Percentiles rank a stretch among this genome's conserved stretches.
Conservation (phyloP, 2,797 vertebrate species). For the Myotis daubentonii region DNA sequence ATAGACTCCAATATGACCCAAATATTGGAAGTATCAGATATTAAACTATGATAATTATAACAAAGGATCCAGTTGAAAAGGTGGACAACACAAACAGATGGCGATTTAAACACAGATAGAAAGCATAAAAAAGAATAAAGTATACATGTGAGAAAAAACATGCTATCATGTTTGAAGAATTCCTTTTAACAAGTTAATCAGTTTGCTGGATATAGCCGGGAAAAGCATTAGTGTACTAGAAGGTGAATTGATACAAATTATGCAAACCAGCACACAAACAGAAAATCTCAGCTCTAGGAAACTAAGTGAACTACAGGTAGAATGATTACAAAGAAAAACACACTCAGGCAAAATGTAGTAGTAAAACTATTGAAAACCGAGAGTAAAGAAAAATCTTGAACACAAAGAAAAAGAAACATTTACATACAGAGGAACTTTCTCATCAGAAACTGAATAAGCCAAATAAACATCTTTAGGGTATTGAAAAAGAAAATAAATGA, state of each 20-base stretch:
- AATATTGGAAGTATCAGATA: not conserved
- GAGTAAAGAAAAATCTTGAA: not conserved
- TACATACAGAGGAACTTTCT: not conserved
- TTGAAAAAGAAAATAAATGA: not conserved
- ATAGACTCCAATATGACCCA: not conserved
- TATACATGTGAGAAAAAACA: not conserved
- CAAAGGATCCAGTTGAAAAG: not conserved
- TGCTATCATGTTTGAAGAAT: not conserved
- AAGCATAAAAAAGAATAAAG: not conserved
- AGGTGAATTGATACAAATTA: not conserved
- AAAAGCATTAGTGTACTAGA: not conserved
- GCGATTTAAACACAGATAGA: not conserved
- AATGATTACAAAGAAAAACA: constrained; percentile 18
- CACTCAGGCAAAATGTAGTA: not conserved
- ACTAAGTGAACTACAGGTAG: not conserved
- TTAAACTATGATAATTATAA: not conserved
- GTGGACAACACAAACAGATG: not conserved
- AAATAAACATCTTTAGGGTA: not conserved
- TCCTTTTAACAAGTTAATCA: not conserved
- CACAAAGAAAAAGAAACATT: not conserved
- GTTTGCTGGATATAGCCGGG: not conserved
- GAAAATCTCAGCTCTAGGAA: not conserved
- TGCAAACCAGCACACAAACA: not conserved
- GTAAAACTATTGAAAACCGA: not conserved
- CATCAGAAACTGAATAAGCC: not conserved